phyloP scores from a whole-genome alignment of 2,113 vertebrate species.

The Triplophysa tibetana region DNA sequence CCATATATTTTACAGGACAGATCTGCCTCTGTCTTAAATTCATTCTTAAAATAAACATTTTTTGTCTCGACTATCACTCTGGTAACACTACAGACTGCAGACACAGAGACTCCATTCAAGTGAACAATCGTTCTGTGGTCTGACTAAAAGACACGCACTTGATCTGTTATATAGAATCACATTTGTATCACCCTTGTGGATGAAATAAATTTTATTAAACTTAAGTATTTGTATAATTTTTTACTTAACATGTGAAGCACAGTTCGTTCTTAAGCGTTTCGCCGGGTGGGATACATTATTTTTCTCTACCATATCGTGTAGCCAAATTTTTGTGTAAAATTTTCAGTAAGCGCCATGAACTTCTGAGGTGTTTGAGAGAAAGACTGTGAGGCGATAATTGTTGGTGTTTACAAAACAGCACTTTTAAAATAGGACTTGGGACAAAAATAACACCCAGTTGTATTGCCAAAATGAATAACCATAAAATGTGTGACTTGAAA shows the following conservation, averaged over 20 bases:
- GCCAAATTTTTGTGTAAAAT: neutral
- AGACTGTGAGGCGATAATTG: neutral
- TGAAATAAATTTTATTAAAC: constrained; percentile 23
- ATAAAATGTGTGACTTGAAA: too few relatives aligned
- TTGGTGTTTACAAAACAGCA: neutral
- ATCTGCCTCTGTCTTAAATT: neutral
- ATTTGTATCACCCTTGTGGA: neutral
- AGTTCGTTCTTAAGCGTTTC: neutral
- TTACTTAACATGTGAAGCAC: constrained; percentile 31
- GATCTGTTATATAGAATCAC: too few relatives aligned
- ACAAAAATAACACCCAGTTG: neutral
- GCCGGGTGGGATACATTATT: neutral
- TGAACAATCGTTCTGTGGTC: neutral
- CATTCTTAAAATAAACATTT: neutral
- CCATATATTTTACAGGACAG: neutral
- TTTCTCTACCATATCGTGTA: constrained; percentile 20
- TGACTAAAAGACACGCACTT: neutral
- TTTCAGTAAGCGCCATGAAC: neutral
- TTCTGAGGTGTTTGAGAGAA: neutral
- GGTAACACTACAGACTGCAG: neutral
- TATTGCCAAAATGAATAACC: too few relatives aligned
- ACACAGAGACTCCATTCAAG: neutral
- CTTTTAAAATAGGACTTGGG: neutral
- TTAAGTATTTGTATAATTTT: constrained; percentile 23
- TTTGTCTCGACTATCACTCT: neutral